Evolutionary conservation across 2,113 vertebrate genomes (phyloP).

Genomic region (Zapornia atra): DNA sequence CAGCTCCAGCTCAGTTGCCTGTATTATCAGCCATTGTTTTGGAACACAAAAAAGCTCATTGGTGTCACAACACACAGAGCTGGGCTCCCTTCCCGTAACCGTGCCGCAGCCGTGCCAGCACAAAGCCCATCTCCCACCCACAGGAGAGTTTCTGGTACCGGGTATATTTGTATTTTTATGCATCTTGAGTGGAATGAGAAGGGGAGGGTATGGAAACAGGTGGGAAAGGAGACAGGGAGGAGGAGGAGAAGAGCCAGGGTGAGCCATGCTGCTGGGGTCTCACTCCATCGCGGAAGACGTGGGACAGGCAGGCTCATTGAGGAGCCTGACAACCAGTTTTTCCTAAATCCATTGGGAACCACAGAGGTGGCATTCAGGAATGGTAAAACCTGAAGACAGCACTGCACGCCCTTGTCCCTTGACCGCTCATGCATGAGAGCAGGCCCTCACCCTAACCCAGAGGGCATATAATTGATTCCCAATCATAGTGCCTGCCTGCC

Average conservation of each 20-base stretch:
- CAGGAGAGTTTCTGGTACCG: neutral
- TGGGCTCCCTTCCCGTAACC: neutral
- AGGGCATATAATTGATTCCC: neutral
- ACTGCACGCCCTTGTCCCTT: accelerated
- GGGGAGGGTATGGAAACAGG: neutral
- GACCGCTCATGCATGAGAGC: neutral
- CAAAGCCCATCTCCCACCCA: neutral
- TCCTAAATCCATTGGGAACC: neutral
- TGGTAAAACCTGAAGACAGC: neutral
- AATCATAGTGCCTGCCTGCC: neutral
- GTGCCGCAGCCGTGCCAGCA: neutral
- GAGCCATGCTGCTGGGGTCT: neutral
- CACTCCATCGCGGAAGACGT: accelerated
- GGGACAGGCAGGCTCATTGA: neutral
- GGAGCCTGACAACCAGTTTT: neutral
- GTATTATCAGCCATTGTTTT: slow-evolving; percentile 57
- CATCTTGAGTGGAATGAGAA: neutral
- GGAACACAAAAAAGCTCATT: slow-evolving; percentile 26
- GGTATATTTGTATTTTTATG: neutral
- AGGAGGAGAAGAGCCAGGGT: neutral
- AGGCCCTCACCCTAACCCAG: neutral
- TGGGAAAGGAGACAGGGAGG: neutral
- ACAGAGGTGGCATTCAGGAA: neutral
- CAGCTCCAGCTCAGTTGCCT: neutral
- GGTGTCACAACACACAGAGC: neutral